A percentile compares a stretch with the other conserved stretches of the same genome.
Evolutionary conservation across 2,113 vertebrate genomes (phyloP).

Genomic region (Strix uralensis): DNA sequence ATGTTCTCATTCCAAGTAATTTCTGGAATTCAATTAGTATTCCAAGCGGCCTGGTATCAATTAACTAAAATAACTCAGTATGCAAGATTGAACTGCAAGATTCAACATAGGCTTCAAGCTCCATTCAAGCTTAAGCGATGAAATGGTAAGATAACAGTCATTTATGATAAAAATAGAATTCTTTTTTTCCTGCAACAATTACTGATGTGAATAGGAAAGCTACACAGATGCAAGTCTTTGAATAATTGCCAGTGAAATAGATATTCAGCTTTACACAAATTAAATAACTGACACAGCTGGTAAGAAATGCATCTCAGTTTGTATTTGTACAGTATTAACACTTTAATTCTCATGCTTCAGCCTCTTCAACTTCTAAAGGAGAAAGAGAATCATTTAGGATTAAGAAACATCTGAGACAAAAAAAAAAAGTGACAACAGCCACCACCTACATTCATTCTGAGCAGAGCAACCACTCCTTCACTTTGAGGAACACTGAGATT

Average conservation of each 20-base stretch:
- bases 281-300: not conserved
- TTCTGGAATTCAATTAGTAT: not conserved
- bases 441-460: not conserved
- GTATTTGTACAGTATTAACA: not conserved
- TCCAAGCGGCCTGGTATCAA: not conserved
- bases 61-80: not conserved
- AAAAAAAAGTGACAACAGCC: not conserved
- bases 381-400: not conserved
- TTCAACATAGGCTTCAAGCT: not conserved
- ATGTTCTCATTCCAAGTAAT: not conserved
- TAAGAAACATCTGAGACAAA: not conserved
- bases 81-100: not conserved
- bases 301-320: not conserved
- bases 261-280: not conserved
- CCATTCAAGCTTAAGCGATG: not conserved
- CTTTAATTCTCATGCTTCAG: not conserved
- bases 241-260: not conserved
- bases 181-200: not conserved
- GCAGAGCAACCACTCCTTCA: not conserved
- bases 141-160: not conserved
- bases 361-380: not conserved
- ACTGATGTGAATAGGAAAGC: conserved; percentile 7
- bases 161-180: not conserved
- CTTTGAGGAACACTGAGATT: not conserved
- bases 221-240: not conserved